phyloP scores from a whole-genome alignment of 2,888 invertebrate genomes.

The Autographa gamma region DNA sequence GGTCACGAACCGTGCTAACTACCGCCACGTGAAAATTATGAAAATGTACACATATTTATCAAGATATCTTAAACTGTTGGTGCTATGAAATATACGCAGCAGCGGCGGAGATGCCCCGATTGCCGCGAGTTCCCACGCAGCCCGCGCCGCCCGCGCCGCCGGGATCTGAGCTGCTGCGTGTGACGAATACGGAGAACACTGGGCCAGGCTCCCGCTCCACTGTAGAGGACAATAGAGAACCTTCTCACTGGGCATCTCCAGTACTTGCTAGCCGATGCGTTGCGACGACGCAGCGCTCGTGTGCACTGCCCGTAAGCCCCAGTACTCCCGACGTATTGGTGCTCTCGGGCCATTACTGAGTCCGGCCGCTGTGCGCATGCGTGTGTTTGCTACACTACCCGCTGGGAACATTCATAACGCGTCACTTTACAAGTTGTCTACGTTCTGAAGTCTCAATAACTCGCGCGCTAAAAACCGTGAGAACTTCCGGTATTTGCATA shows the following conservation, averaged over 20 bases:
- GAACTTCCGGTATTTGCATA: slow-evolving; percentile 20
- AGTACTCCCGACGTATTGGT: background rate
- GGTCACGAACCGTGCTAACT: slow-evolving; percentile 60
- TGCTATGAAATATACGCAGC: slow-evolving; percentile 21
- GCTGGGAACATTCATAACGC: background rate
- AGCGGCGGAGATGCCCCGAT: background rate
- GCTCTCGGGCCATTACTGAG: background rate
- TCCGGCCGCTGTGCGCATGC: background rate
- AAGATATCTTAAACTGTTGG: slow-evolving; percentile 27
- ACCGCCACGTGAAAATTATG: slow-evolving; percentile 56
- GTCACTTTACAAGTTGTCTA: background rate
- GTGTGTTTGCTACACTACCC: background rate
- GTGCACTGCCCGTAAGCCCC: background rate
- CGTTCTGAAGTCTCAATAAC: background rate
- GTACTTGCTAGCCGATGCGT: no score
- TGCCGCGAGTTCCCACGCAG: background rate
- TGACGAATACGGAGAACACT: background rate
- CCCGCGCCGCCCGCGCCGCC: background rate
- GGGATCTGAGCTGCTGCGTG: background rate
- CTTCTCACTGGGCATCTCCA: no score
- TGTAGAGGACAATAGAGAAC: no score
- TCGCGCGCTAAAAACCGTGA: slow-evolving; percentile 8
- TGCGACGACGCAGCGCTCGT: background rate
- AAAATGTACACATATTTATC: slow-evolving; percentile 59
- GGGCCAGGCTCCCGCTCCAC: background rate